Percentiles rank a stretch among this genome's conserved stretches.
These are phyloP conservation scores for Dreissena rostriformis DNA, from an alignment of 1,140 invertebrate species.

Conservation along the genomic window DNA sequence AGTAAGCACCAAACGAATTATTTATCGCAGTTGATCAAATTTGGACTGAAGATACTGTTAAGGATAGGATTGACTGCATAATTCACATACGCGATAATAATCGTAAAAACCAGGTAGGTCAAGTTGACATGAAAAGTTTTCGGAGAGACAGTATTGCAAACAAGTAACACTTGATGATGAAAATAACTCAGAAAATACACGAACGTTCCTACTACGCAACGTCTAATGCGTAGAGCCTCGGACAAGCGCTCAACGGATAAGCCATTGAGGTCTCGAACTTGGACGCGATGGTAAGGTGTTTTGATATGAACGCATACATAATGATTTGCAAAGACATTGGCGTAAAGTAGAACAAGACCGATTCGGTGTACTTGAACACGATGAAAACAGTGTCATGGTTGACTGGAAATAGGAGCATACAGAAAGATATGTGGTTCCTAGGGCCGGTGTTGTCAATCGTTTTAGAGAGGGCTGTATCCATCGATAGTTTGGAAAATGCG, in stretches of 20 bases:
- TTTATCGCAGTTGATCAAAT: constrained; percentile 69
- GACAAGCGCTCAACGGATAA: constrained; percentile 67
- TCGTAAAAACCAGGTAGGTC: constrained; percentile 79
- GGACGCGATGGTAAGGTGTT: constrained; percentile 71
- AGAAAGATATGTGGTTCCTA: constrained; percentile 62
- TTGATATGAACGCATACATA: constrained; percentile 76
- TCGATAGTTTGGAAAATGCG: too few relatives aligned
- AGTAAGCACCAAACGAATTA: background rate
- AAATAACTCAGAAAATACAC: constrained; percentile 82
- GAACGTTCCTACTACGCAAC: constrained; percentile 80
- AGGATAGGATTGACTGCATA: constrained; percentile 81
- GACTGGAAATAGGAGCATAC: constrained; percentile 72
- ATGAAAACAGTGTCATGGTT: constrained; percentile 63
- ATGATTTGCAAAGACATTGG: constrained; percentile 77
- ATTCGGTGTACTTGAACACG: constrained; percentile 79
- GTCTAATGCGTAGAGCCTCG: constrained; percentile 76
- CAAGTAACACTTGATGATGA: constrained; percentile 78
- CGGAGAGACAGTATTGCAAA: constrained; percentile 78
- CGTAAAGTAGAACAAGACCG: constrained; percentile 78
- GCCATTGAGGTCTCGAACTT: constrained; percentile 68
- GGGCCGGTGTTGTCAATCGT: constrained; percentile 62
- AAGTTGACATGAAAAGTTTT: constrained; percentile 76
- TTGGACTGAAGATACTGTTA: constrained; percentile 81
- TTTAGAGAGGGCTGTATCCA: constrained; percentile 78
- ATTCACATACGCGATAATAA: constrained; percentile 79